Evolutionary conservation across 2,888 invertebrate genomes (phyloP).

Genomic region (Rhagophthalmus giganteus): DNA sequence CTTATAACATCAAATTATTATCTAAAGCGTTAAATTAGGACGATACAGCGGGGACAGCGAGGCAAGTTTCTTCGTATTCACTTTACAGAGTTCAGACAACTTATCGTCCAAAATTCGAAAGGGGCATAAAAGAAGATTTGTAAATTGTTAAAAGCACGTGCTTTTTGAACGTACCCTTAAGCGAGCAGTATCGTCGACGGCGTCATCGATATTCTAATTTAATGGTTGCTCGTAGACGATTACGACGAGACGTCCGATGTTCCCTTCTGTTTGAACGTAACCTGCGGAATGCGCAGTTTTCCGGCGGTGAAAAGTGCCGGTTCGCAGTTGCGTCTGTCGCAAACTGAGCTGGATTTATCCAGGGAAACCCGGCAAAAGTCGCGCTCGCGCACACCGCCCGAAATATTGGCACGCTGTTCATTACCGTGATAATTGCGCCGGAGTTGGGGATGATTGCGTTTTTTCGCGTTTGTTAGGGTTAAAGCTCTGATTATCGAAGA

Average conservation of each 20-base stretch:
- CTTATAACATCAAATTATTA: slow-evolving; percentile 15
- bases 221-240: neutral
- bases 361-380: slow-evolving; percentile 44
- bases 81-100: no score
- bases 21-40: neutral
- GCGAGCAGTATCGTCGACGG: no score
- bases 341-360: slow-evolving; percentile 47
- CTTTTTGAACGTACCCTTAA: no score
- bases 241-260: no score
- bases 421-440: slow-evolving; percentile 42
- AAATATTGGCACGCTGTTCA: slow-evolving; percentile 42
- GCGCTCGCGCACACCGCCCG: slow-evolving; percentile 41
- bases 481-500: slow-evolving; percentile 29
- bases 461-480: slow-evolving; percentile 32
- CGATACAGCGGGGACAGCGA: no score
- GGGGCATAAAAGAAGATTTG: neutral
- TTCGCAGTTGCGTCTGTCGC: slow-evolving; percentile 39
- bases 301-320: slow-evolving; percentile 32
- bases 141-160: no score
- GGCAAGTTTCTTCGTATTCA: no score
- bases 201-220: neutral
- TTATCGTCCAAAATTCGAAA: no score
- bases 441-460: slow-evolving; percentile 43
- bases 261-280: neutral
- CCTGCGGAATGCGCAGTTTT: slow-evolving; percentile 25